These are phyloP conservation scores for Carassius gibelio DNA, from an alignment of 2,113 vertebrate species.

Conservation along the genomic window DNA sequence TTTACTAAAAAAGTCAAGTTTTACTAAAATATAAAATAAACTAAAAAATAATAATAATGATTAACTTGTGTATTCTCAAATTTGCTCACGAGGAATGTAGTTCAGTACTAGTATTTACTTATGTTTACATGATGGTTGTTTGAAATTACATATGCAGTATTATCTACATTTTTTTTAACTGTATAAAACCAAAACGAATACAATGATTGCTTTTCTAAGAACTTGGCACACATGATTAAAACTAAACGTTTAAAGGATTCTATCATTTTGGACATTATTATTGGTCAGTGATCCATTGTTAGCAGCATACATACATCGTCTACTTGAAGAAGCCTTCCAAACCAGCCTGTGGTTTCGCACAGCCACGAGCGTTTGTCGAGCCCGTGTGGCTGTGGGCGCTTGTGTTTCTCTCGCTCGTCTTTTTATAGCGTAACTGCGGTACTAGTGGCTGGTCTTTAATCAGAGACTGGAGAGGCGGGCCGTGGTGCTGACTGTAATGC, in stretches of 20 bases:
- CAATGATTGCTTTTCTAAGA: not conserved
- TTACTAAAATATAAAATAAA: not conserved
- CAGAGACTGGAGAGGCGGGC: conserved; percentile 81
- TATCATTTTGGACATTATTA: not conserved
- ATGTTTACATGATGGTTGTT: not conserved
- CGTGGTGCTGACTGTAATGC: conserved; percentile 87
- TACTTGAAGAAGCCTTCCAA: conserved; percentile 44
- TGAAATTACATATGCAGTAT: no score
- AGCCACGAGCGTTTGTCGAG: conserved; percentile 35
- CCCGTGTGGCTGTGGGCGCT: conserved; percentile 53
- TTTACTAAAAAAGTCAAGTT: not conserved
- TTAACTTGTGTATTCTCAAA: no score
- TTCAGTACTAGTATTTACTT: not conserved
- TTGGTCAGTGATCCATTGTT: not conserved
- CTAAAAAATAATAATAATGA: no score
- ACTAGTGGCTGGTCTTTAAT: conserved; percentile 78
- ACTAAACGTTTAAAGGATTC: not conserved
- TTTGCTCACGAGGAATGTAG: not conserved
- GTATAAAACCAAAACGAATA: not conserved
- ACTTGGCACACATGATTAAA: not conserved
- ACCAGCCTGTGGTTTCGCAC: conserved; percentile 37
- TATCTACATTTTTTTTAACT: no score
- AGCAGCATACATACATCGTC: not conserved
- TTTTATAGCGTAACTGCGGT: conserved; percentile 59
- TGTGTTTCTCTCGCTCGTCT: conserved; percentile 51